These are phyloP conservation scores for Poecilia picta DNA, from an alignment of 2,797 vertebrate genomes.

Conservation along the genomic window DNA sequence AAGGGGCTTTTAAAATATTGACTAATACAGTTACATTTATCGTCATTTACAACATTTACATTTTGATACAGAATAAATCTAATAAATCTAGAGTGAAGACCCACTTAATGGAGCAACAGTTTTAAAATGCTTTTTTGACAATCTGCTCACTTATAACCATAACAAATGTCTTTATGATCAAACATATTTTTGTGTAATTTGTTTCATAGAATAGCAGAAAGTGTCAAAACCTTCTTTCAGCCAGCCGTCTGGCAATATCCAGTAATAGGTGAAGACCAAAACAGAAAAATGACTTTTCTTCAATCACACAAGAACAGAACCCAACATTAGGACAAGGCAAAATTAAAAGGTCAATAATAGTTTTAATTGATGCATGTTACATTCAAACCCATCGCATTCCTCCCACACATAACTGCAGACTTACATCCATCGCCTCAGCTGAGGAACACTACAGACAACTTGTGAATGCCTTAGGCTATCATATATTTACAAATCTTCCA, in stretches of 20 bases:
- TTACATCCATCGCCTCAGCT: slow-evolving; percentile 84
- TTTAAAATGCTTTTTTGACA: not conserved
- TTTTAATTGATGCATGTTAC: slow-evolving; percentile 96
- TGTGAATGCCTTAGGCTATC: slow-evolving; percentile 83
- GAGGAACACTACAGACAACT: slow-evolving; percentile 81
- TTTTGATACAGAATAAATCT: not conserved
- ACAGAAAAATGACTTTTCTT: not conserved
- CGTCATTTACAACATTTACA: not conserved
- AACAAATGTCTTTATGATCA: not conserved
- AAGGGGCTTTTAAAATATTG: not conserved
- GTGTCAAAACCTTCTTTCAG: not conserved
- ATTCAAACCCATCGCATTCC: slow-evolving; percentile 91
- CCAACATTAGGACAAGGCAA: slow-evolving; percentile 43
- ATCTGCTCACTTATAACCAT: not conserved
- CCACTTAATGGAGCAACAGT: not conserved
- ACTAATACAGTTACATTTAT: not conserved
- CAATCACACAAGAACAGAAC: slow-evolving; percentile 23
- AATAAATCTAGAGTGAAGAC: not conserved
- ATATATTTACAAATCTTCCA: slow-evolving; percentile 88
- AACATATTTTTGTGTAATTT: not conserved
- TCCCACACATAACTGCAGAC: slow-evolving; percentile 88
- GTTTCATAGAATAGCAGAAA: not conserved
- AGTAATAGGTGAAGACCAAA: not conserved
- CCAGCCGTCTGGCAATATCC: not conserved
- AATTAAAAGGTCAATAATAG: slow-evolving; percentile 86